These are phyloP conservation scores for Corythaixoides concolor DNA, from an alignment of 2,113 vertebrate species.

Conservation along the genomic window DNA sequence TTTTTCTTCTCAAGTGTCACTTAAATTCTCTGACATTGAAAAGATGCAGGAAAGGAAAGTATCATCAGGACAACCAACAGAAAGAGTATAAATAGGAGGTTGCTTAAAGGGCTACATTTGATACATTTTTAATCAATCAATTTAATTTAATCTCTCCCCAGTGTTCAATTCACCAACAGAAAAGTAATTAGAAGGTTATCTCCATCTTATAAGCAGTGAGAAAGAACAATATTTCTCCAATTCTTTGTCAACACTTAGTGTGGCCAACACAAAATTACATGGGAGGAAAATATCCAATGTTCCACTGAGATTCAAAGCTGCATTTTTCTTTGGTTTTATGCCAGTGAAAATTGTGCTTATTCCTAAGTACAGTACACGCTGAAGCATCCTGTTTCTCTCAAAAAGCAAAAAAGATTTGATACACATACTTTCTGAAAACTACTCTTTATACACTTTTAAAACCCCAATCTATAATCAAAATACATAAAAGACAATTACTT, in stretches of 20 bases:
- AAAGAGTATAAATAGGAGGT: background rate
- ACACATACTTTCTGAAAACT: background rate
- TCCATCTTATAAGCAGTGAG: background rate
- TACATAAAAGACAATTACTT: background rate
- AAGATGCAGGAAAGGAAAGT: background rate
- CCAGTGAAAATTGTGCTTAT: background rate
- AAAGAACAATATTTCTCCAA: background rate
- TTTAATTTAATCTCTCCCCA: constrained; percentile 1
- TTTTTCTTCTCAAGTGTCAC: background rate
- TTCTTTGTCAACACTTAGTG: background rate
- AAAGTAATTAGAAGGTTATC: constrained; percentile 31
- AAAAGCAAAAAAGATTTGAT: background rate
- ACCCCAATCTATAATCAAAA: background rate
- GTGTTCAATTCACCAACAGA: background rate
- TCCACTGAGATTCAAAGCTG: background rate
- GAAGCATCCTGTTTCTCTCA: background rate
- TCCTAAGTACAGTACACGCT: background rate
- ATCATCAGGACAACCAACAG: background rate
- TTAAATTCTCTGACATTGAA: background rate
- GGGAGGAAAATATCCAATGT: background rate
- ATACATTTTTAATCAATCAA: background rate
- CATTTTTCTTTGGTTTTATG: background rate
- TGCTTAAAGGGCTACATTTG: background rate
- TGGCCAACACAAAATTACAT: background rate
- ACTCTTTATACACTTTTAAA: background rate